A percentile compares a stretch with the other conserved stretches of the same genome.
phyloP scores from a whole-genome alignment of 2,888 invertebrate genomes.

The Plemyria rubiginata region DNA sequence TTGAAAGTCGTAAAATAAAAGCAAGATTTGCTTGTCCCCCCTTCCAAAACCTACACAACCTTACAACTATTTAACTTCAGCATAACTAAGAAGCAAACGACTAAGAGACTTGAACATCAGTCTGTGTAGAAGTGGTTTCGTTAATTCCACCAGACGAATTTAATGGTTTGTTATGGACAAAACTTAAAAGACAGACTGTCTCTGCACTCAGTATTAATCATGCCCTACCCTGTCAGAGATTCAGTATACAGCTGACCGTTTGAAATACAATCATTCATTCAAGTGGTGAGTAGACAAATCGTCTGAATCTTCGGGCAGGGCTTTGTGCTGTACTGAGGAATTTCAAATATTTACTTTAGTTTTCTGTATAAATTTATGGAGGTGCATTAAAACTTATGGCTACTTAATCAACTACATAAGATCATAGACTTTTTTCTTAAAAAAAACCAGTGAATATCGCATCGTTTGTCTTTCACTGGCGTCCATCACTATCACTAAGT shows the following conservation, averaged over 20 bases:
- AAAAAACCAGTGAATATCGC: too few relatives aligned
- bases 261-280: slow-evolving; percentile 35
- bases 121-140: slow-evolving; percentile 21
- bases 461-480: too few relatives aligned
- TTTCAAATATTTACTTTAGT: neutral
- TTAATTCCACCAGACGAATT: slow-evolving; percentile 25
- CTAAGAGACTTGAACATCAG: slow-evolving; percentile 5
- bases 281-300: slow-evolving; percentile 42
- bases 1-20: too few relatives aligned
- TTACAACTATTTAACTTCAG: neutral
- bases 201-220: slow-evolving; percentile 37
- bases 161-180: slow-evolving; percentile 21
- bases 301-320: slow-evolving; percentile 51
- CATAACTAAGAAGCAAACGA: neutral
- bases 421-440: too few relatives aligned
- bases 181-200: slow-evolving; percentile 25
- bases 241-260: slow-evolving; percentile 25
- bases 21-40: neutral
- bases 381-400: too few relatives aligned
- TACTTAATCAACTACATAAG: too few relatives aligned
- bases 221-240: slow-evolving; percentile 30
- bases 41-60: neutral
- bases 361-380: too few relatives aligned
- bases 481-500: too few relatives aligned
- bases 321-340: neutral